A percentile compares a stretch with the other conserved stretches of the same genome.
Evolutionary conservation across 2,797 vertebrate genomes (phyloP).

Genomic region (Strix occidentalis): DNA sequence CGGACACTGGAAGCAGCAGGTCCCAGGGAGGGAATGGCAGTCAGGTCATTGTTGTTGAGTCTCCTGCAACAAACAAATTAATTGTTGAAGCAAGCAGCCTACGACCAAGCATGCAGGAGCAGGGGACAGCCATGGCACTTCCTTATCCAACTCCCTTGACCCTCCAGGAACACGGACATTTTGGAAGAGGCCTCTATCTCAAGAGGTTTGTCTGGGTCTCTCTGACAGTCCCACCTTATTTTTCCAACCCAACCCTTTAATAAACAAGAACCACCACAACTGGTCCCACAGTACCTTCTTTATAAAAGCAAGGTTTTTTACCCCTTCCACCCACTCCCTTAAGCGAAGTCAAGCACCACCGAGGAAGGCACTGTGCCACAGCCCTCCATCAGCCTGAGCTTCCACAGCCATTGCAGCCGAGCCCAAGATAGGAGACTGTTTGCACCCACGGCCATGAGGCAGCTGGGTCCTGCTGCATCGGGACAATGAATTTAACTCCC

Average conservation of each 20-base stretch:
- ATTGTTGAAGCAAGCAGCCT: background rate
- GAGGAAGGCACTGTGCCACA: background rate
- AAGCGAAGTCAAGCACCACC: fast-evolving
- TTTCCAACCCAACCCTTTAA: background rate
- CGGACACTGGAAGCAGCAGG: slow-evolving; percentile 76
- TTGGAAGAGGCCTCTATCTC: background rate
- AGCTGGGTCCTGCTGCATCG: background rate
- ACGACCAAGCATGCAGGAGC: fast-evolving
- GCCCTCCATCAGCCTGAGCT: background rate
- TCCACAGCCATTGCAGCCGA: fast-evolving
- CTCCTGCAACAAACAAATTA: slow-evolving; percentile 76
- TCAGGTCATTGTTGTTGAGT: slow-evolving; percentile 92
- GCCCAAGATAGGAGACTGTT: fast-evolving
- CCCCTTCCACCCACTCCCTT: background rate
- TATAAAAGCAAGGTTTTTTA: background rate
- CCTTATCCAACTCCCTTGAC: too few relatives aligned
- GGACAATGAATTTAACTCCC: background rate
- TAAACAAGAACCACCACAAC: background rate
- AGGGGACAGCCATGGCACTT: background rate
- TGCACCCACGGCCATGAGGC: fast-evolving
- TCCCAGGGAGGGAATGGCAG: slow-evolving; percentile 87
- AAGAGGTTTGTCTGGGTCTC: background rate
- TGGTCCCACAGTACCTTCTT: background rate
- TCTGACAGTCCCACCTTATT: background rate
- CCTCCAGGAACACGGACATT: background rate